Conservation (phyloP, 2,888 invertebrate genomes). For the Xanthia togata region DNA sequence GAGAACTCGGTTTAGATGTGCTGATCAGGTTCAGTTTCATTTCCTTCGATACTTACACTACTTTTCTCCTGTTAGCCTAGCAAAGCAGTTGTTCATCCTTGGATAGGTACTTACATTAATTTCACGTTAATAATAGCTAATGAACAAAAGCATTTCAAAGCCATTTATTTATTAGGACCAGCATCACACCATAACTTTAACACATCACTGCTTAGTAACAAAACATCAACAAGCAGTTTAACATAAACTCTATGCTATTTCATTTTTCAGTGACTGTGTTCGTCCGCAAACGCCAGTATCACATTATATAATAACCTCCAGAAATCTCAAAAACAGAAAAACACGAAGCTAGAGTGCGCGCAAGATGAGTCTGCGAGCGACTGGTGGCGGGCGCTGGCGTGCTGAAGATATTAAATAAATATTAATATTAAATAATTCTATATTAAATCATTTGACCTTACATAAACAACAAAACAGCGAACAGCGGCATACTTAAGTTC, state of each 20-base stretch:
- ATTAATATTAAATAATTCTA: too few species aligned
- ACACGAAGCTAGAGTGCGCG: neutral
- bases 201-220: neutral
- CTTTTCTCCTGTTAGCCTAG: neutral
- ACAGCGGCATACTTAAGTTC: too few species aligned
- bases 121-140: too few species aligned
- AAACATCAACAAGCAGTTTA: neutral
- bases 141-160: neutral
- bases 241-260: neutral
- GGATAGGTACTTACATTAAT: neutral
- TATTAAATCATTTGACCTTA: too few species aligned
- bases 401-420: too few species aligned
- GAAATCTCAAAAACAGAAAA: conserved; percentile 8
- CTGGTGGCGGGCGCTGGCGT: too few species aligned
- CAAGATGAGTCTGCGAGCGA: too few species aligned
- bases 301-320: neutral
- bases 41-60: neutral
- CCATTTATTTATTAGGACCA: neutral
- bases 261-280: neutral
- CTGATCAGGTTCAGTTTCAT: too few species aligned
- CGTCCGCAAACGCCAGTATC: neutral
- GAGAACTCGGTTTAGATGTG: neutral
- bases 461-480: too few species aligned
- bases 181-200: neutral
- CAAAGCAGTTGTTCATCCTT: neutral